Evolutionary conservation across 2,888 invertebrate genomes (phyloP), one percentile per base, ranked within the genome.

Genomic region (Xylocampa areola): DNA sequence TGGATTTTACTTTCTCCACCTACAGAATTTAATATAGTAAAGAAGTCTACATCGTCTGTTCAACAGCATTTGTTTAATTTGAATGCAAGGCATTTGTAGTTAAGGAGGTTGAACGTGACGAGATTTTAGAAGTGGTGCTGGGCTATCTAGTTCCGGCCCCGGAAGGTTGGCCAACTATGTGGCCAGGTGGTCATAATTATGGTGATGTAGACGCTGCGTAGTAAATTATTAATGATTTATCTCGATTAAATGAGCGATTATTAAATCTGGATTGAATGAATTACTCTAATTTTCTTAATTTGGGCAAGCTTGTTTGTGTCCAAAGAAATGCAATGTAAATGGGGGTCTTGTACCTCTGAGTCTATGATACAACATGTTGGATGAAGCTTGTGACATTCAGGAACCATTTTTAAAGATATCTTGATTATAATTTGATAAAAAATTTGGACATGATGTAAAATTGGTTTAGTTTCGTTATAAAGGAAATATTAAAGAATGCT

Each of bases 71-170:
- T 7, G 16, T 36, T 35, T 44, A 36, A 73, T 73, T 53, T 60
- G 32, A 59, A 73, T 74, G 44, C 73, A 40, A 59, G 27, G 27
- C 55, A 16, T 16, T 40, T 8, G 5, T 35, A 29, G 29, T n/a
- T 19, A 19, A 52, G 51, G 53, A 61, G 71, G 71, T 36, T 36
- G 44, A 35, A 65, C 74, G 73, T 70, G 73, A 41, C 6, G 0
- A 27, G 64, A 39, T 36, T 68, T 49, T 27, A 39, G 39, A 21
- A 55, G 43, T 29, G 27, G 11, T 8, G 32, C 37, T 36, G 27
- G 13, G n/a, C 11, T n/a, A 5, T n/a, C 14, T 11, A 57, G 44
- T 48, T 63, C 68, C 68, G 66, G 68, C 27, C 37, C n/a, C 8
- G 10, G 19, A 41, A 40, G 33, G 23, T 41, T 48, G 41, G 11